Base-by-base conservation (phyloP, 2,888 invertebrate genomes). In the Desoria tigrina region DNA sequence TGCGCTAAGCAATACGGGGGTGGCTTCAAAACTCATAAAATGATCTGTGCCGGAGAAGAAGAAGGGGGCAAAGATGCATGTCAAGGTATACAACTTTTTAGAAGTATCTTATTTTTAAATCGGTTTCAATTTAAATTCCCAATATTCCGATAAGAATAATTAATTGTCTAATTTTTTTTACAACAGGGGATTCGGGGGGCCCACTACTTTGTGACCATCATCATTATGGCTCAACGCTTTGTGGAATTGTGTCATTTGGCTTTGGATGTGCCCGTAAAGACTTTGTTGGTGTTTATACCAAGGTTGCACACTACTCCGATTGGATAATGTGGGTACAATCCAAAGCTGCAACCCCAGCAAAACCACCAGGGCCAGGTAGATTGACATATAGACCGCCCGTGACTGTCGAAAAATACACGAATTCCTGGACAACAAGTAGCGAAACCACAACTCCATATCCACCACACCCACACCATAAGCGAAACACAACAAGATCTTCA, bases 221-320 rank as follows among this genome's bases (percentile, higher is more conserved):
- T 26, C 54, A 62, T n/a, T 59, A 58, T 55, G 66, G 66, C 1
- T 63, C 62, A 1, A 66, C 63, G 1, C 49, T 66, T 1, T 66
- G 66, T 18, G 66, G 66, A 42, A 39, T 66, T 14, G 66, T 66
- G 1, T 56, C 56, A 4, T 66, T 66, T 42, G 66, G 66, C 11
- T 49, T 63, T 14, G 66, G 66, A 1, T 66, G 66, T 50, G 66
- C 60, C n/a, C 49, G 66, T 3, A 59, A 54, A 4, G 63, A 66
- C 18, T 60, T 66, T 39, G 66, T 63, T 11, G 66, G 62, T 0
- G 66, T 66, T 1, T 66, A 66, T 21, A 66, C 66, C 1, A 66
- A 63, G 51, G 63, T 66, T 2, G 63, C 66, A 1, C 63, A 60
- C 28, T 66, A 60, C 16, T 55, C 55, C 1, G 66, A 66, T 24